Percentiles rank a stretch among this genome's conserved stretches.
Evolutionary conservation across 2,888 invertebrate genomes (phyloP).

Genomic region (Andricus quercusramuli): DNA sequence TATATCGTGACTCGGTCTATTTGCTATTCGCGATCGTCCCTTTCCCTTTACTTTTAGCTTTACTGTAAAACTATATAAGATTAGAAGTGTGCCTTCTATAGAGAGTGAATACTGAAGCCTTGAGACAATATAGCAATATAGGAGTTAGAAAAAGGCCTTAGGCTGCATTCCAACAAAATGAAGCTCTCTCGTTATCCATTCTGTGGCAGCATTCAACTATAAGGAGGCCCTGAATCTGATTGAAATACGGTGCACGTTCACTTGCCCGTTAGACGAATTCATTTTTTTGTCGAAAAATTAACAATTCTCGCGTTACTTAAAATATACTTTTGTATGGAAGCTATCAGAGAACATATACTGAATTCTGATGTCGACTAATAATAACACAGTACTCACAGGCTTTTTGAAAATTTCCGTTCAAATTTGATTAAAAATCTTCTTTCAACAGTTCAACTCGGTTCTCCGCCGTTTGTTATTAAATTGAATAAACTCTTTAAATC

Average conservation of each 20-base stretch:
- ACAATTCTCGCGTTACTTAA: background rate
- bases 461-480: too few species aligned
- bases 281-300: background rate
- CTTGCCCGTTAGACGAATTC: background rate
- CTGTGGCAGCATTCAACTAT: background rate
- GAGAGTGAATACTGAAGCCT: background rate
- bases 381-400: too few species aligned
- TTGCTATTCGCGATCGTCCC: background rate
- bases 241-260: background rate
- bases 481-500: too few species aligned
- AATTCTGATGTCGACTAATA: too few species aligned
- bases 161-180: slow-evolving; percentile 53
- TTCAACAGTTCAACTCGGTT: too few species aligned
- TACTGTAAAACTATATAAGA: background rate
- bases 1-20: background rate
- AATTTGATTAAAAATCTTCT: too few species aligned
- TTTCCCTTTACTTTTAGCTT: slow-evolving; percentile 1
- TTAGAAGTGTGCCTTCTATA: background rate
- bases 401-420: too few species aligned
- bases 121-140: background rate
- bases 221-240: background rate
- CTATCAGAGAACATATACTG: too few species aligned
- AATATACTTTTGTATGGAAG: background rate
- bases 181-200: background rate
- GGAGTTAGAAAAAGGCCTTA: slow-evolving; percentile 31